phyloP scores from a whole-genome alignment of 2,113 vertebrate species.

The Lepus timidus region DNA sequence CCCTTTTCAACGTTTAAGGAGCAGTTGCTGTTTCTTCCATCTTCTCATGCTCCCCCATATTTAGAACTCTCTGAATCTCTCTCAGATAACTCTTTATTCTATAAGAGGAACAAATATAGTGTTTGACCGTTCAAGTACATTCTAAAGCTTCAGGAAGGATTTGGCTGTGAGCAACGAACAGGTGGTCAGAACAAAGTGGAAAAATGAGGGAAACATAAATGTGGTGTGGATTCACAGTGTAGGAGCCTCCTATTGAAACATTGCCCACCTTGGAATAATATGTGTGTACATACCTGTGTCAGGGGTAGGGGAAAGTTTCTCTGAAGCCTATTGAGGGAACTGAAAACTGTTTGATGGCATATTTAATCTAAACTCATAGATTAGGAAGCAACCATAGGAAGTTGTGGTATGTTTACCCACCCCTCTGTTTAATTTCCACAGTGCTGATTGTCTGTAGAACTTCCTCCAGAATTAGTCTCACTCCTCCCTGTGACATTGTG shows the following conservation, averaged over 20 bases:
- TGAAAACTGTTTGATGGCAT: background rate
- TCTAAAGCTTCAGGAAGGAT: background rate
- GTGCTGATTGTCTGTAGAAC: background rate
- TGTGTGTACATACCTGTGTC: background rate
- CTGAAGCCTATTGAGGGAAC: background rate
- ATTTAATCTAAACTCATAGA: background rate
- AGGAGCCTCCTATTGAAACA: background rate
- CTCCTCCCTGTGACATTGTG: background rate
- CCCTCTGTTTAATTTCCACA: background rate
- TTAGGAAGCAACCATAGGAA: background rate
- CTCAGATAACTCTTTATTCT: constrained; percentile 5
- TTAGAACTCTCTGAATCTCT: background rate
- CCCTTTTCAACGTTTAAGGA: constrained; percentile 35
- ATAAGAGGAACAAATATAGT: background rate
- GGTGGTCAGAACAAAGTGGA: background rate
- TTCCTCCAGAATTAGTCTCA: constrained; percentile 8
- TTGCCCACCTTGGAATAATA: background rate
- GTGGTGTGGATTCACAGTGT: background rate
- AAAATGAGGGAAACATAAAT: background rate
- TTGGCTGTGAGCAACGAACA: background rate
- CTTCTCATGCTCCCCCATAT: background rate
- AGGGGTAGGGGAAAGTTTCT: background rate
- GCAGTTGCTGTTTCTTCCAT: background rate
- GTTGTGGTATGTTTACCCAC: background rate
- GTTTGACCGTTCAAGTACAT: background rate